These are phyloP conservation scores for Gopherus evgoodei DNA, from an alignment of 2,113 vertebrate genomes.

Conservation along the genomic window DNA sequence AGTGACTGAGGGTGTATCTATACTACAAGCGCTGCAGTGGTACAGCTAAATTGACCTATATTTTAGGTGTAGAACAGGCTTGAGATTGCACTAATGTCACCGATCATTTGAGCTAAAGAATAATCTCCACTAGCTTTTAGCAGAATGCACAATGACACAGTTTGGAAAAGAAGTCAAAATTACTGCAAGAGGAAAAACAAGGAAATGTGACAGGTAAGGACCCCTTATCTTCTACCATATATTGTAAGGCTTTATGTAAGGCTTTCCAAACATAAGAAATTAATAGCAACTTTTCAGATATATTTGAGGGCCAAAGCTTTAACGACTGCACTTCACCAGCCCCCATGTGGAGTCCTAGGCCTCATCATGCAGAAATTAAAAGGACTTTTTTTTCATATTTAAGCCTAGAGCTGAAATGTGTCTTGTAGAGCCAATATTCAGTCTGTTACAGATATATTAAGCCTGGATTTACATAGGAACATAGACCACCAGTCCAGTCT, in stretches of 20 bases:
- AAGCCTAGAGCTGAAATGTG: not conserved
- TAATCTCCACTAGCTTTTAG: not conserved
- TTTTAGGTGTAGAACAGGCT: not conserved
- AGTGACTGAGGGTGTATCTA: not conserved
- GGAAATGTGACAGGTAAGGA: not conserved
- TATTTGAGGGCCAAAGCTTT: not conserved
- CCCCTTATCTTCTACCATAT: not conserved
- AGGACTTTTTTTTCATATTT: not conserved
- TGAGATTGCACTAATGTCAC: not conserved
- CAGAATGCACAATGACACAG: not conserved
- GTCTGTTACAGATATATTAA: not conserved
- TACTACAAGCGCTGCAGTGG: not conserved
- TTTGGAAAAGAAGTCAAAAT: rapidly evolving
- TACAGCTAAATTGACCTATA: not conserved
- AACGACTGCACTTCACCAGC: not conserved
- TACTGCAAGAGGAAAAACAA: rapidly evolving
- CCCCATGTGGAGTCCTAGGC: not conserved
- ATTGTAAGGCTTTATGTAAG: not conserved
- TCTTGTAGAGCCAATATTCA: not conserved
- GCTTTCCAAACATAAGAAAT: not conserved
- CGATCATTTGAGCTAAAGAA: not conserved
- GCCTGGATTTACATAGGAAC: not conserved
- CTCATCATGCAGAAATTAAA: not conserved
- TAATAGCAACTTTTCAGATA: not conserved
- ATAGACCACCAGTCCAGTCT: not conserved